Base-by-base conservation (phyloP, 2,797 vertebrate genomes). In the Phrynocephalus vlangalii region DNA sequence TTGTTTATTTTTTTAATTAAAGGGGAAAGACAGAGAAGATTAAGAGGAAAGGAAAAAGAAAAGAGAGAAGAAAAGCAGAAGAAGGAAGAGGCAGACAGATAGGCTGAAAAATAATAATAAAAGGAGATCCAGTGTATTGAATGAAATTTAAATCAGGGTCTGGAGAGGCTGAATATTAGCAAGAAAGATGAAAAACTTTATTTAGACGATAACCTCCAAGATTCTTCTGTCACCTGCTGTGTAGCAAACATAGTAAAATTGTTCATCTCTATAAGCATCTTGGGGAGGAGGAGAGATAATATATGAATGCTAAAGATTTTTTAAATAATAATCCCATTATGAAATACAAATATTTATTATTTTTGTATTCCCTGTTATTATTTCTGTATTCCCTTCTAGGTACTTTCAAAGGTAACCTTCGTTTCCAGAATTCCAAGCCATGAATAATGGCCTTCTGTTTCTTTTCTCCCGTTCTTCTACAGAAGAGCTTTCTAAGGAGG, bases 401-500 rank as follows among this genome's bases (percentile, higher is more conserved):
- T 48, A 44, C 20, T 48, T 76, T 76, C 73, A 76, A 5, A 44
- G 11, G 11, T 50, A 10, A 20, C 38, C 20, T 85, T 48, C 24
- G 2, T 78, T 80, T 72, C 16, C 48, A 79, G 18, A 20, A 24
- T n/a, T 48, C 16, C 1, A 75, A 68, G 44, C 75, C 13, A 81
- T 30, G n/a, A 66, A 28, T 33, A 60, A 83, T 71, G 26, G 44
- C 48, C 66, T 76, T 82, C 60, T 30, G 7, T 33, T n/a, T 6
- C 75, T 1, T 28, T 2, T 26, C 6, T 26, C 8, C 20, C 16
- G 4, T 78, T 93, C 83, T 16, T 90, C 60, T 80, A 86, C 91
- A 84, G 2, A 94, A 98, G 98, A 96, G 92, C 91, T 96, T 92
- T 88, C 94, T 95, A 94, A 97, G 90, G 95, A 95, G 95, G 96